Conservation (phyloP, 2,797 vertebrate species). For the Choloepus didactylus region DNA sequence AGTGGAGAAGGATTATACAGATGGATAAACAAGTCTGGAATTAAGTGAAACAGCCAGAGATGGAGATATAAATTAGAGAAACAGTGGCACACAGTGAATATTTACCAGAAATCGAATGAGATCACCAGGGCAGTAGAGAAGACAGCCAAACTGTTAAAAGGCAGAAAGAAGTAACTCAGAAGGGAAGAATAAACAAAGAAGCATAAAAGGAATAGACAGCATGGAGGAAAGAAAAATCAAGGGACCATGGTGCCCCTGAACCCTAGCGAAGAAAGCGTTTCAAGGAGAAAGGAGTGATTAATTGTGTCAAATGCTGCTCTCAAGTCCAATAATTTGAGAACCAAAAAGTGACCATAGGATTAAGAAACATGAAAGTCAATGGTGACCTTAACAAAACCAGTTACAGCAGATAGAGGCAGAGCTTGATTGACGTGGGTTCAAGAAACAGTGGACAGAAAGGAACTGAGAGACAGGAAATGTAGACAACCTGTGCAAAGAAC, state of each 20-base stretch:
- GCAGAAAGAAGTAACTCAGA: background rate
- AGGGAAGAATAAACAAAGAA: background rate
- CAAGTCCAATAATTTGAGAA: slow-evolving; percentile 27
- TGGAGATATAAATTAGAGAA: background rate
- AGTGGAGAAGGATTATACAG: background rate
- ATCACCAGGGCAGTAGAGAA: background rate
- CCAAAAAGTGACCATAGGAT: background rate
- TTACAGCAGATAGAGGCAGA: background rate
- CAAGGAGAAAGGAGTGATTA: background rate
- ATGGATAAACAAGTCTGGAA: background rate
- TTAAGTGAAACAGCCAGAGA: background rate
- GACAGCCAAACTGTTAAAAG: background rate
- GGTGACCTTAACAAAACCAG: background rate
- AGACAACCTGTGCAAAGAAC: background rate
- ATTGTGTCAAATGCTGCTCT: slow-evolving; percentile 18
- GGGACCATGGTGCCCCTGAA: background rate
- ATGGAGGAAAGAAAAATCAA: slow-evolving; percentile 34
- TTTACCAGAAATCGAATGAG: background rate
- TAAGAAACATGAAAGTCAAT: background rate
- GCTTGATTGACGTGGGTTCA: background rate
- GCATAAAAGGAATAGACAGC: slow-evolving; percentile 3
- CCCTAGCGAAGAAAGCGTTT: slow-evolving; percentile 13
- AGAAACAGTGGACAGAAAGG: background rate
- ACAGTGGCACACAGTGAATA: background rate
- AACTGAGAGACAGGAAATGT: background rate